Evolutionary conservation across 2,113 vertebrate genomes (phyloP).

Genomic region (Thunnus thynnus): DNA sequence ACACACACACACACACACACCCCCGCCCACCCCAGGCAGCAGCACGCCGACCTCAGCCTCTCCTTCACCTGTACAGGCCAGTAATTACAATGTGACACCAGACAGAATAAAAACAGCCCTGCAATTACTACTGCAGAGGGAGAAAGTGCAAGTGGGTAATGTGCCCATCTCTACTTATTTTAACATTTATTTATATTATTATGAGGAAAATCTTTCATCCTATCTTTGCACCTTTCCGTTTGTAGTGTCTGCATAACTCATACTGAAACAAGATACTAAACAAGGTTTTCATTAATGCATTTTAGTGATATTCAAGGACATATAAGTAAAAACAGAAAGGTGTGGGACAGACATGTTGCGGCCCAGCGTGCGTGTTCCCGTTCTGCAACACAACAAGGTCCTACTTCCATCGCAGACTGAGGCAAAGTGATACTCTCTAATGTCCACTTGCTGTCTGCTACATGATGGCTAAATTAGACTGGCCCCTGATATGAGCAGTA

Average conservation of each 20-base stretch:
- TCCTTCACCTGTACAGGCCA: constrained; percentile 63
- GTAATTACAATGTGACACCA: constrained; percentile 73
- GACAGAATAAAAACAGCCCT: constrained; percentile 51
- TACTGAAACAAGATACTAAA: neutral
- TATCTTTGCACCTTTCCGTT: neutral
- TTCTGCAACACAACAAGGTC: neutral
- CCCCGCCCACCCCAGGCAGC: constrained; percentile 24
- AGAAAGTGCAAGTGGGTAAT: neutral
- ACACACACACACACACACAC: constrained; percentile 21
- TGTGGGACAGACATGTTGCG: neutral
- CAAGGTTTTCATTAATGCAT: neutral
- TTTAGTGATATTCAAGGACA: neutral
- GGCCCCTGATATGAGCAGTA: constrained; percentile 18
- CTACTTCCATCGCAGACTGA: neutral
- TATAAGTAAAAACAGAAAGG: neutral
- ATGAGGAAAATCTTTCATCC: neutral
- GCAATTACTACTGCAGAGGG: constrained; percentile 37
- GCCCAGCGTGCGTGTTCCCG: neutral
- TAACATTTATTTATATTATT: neutral
- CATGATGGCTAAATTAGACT: constrained; percentile 50
- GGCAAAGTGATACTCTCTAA: neutral
- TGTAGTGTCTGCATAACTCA: neutral
- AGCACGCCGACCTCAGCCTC: constrained; percentile 55
- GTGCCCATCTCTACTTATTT: constrained; percentile 7
- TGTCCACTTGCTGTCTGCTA: constrained; percentile 18